phyloP scores from a whole-genome alignment of 2,113 vertebrate species.

The Bettongia penicillata region DNA sequence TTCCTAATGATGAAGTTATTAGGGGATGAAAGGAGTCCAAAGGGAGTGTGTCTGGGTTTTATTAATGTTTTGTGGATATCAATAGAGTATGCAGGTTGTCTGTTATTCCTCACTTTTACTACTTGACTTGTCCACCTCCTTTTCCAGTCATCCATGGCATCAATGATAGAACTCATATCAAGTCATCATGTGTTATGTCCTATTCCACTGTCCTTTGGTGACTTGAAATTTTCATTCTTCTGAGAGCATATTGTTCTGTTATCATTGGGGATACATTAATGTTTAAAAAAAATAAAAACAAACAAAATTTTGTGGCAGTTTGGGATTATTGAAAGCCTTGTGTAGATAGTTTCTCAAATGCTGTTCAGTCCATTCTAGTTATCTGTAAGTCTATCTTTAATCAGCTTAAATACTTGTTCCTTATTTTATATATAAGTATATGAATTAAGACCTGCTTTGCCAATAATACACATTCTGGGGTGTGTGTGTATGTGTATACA shows the following conservation, averaged over 20 bases:
- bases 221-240: not conserved
- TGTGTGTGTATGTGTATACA: not conserved
- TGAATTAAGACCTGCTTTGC: not conserved
- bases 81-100: not conserved
- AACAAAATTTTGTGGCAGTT: not conserved
- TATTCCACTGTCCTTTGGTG: not conserved
- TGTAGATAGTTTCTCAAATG: not conserved
- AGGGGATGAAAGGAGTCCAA: not conserved
- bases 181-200: not conserved
- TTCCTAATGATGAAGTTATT: no score
- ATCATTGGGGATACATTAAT: not conserved
- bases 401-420: not conserved
- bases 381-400: not conserved
- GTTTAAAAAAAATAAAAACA: not conserved
- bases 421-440: not conserved
- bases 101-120: not conserved
- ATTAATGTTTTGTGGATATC: not conserved
- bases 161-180: not conserved
- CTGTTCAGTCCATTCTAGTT: not conserved
- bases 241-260: not conserved
- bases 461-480: not conserved
- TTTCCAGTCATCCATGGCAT: not conserved
- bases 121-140: not conserved
- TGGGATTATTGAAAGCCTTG: not conserved
- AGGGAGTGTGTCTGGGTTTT: not conserved